Percentiles rank a stretch among this genome's conserved stretches.
phyloP scores from a whole-genome alignment of 2,113 vertebrate genomes.

The Plestiodon gilberti region DNA sequence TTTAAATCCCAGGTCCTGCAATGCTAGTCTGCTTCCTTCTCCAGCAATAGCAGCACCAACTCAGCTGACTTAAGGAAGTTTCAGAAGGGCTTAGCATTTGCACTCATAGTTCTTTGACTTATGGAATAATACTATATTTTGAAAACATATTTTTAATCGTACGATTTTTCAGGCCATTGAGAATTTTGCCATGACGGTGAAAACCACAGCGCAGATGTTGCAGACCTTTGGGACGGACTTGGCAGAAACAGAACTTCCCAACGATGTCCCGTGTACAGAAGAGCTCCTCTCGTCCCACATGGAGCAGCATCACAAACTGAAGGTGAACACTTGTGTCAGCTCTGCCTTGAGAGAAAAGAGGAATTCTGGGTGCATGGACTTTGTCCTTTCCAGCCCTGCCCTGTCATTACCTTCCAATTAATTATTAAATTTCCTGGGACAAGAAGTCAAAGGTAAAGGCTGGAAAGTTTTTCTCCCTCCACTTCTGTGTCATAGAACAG shows the following conservation, averaged over 20 bases:
- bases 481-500: neutral
- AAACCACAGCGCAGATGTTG: constrained; percentile 91
- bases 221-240: constrained; percentile 89
- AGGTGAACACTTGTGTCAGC: constrained; percentile 73
- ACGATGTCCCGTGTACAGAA: constrained; percentile 87
- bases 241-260: constrained; percentile 90
- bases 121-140: neutral
- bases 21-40: no score
- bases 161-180: constrained; percentile 86
- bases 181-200: constrained; percentile 94
- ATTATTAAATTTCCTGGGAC: neutral
- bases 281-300: constrained; percentile 85
- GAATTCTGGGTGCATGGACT: accelerated
- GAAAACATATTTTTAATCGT: constrained; percentile 21
- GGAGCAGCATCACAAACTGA: constrained; percentile 83
- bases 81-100: neutral
- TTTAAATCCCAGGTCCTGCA: no score
- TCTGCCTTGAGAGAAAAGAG: accelerated
- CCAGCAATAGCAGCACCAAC: no score
- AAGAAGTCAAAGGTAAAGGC: neutral
- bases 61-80: neutral
- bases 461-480: neutral
- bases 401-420: neutral
- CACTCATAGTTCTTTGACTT: neutral
- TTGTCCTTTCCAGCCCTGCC: neutral